phyloP scores from a whole-genome alignment of 1,140 invertebrate genomes.

The Liolophura sinensis region DNA sequence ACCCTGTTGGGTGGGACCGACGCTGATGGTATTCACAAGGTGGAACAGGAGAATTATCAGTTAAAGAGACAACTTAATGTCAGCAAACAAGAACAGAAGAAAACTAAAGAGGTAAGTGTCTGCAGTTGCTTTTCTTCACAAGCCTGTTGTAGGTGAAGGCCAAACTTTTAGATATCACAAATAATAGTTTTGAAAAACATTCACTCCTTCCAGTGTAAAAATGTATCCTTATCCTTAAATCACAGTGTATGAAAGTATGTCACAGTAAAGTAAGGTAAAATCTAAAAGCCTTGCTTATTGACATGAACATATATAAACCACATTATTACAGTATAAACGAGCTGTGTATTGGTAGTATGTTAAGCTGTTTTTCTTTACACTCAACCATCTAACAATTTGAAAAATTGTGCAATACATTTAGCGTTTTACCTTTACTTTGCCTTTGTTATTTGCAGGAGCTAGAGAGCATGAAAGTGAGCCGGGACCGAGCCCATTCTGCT shows the following conservation, averaged over 20 bases:
- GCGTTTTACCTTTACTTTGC: background rate
- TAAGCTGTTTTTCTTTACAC: background rate
- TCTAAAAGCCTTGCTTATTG: too few relatives aligned
- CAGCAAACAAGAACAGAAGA: slow-evolving; percentile 3
- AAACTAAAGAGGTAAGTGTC: slow-evolving; percentile 9
- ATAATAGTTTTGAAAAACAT: too few relatives aligned
- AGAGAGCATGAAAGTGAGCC: slow-evolving; percentile 34
- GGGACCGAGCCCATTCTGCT: slow-evolving; percentile 36
- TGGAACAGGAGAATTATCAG: slow-evolving; percentile 4
- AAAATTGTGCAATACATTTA: background rate
- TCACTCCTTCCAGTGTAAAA: too few relatives aligned
- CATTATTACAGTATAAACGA: too few relatives aligned
- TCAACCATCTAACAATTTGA: background rate
- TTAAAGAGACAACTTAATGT: background rate
- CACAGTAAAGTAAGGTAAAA: too few relatives aligned
- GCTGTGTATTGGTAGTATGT: background rate
- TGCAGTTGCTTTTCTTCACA: too few relatives aligned
- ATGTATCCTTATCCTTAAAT: too few relatives aligned
- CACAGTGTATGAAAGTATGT: too few relatives aligned
- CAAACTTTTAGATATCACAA: too few relatives aligned
- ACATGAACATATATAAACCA: too few relatives aligned
- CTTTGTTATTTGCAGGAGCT: slow-evolving; percentile 31
- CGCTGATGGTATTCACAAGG: slow-evolving; percentile 20
- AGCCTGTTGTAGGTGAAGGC: too few relatives aligned
- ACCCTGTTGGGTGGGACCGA: slow-evolving; percentile 11